Percentiles rank a stretch among this genome's conserved stretches.
These are phyloP conservation scores for Penaeus indicus DNA, from an alignment of 1,140 invertebrate genomes.

Conservation along the genomic window DNA sequence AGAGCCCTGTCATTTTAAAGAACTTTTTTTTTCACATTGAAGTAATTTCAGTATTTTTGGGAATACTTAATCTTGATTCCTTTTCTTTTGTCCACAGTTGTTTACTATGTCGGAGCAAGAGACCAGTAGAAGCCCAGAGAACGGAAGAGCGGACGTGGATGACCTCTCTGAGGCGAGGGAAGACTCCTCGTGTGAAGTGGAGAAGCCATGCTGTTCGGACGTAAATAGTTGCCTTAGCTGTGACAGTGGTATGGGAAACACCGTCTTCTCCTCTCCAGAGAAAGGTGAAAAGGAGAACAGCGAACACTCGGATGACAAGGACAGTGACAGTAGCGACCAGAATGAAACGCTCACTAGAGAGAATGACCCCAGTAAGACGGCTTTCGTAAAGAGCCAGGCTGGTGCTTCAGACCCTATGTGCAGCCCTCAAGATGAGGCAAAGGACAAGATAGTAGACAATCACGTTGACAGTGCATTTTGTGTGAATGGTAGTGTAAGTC, in stretches of 20 bases:
- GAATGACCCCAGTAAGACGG: too few relatives aligned
- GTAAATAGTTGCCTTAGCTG: slow-evolving; percentile 17
- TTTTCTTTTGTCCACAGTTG: slow-evolving; percentile 24
- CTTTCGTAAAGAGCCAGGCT: too few relatives aligned
- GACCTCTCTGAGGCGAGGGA: too few relatives aligned
- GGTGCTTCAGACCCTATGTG: too few relatives aligned
- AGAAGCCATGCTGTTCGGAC: slow-evolving; percentile 10
- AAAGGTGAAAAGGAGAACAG: slow-evolving; percentile 40
- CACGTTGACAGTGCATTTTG: too few relatives aligned
- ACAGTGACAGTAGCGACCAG: slow-evolving; percentile 5
- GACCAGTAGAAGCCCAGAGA: slow-evolving; percentile 54
- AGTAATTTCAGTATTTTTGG: not conserved
- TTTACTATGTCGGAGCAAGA: slow-evolving; percentile 59
- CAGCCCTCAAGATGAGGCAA: too few relatives aligned
- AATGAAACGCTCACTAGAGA: too few relatives aligned
- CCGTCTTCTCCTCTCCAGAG: slow-evolving; percentile 44
- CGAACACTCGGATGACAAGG: slow-evolving; percentile 10
- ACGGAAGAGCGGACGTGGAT: not conserved
- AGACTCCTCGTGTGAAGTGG: too few relatives aligned
- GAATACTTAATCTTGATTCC: not conserved
- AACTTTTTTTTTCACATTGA: too few relatives aligned
- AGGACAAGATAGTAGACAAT: too few relatives aligned
- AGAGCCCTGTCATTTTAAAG: too few relatives aligned
- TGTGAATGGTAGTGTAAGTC: too few relatives aligned
- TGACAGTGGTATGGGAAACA: slow-evolving; percentile 56